Conservation (phyloP, 2,797 vertebrate species). For the Florisuga fusca region DNA sequence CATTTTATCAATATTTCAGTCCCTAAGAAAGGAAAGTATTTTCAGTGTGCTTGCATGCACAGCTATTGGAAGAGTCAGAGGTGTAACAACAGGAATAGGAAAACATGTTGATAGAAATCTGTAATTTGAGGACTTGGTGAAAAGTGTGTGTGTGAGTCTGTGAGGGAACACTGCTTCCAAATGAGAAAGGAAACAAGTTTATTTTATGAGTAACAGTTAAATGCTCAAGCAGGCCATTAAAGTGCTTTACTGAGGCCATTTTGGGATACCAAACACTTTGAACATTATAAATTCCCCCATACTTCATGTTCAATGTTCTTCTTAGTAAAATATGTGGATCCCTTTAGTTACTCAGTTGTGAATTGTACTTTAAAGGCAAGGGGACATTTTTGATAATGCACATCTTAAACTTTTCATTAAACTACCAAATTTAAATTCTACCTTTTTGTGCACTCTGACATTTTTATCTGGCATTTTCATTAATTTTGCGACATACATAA, state of each 20-base stretch:
- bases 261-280: constrained; percentile 63
- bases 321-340: constrained; percentile 76
- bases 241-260: constrained; percentile 53
- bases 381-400: constrained; percentile 79
- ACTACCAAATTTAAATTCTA: constrained; percentile 86
- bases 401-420: constrained; percentile 86
- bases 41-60: background rate
- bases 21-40: background rate
- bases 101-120: background rate
- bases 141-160: fast-evolving
- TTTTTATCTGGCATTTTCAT: constrained; percentile 93
- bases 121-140: background rate
- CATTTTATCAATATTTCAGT: constrained; percentile 4
- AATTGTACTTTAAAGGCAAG: constrained; percentile 75
- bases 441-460: constrained; percentile 89
- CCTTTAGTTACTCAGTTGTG: constrained; percentile 71
- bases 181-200: constrained; percentile 39
- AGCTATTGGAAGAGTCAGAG: background rate
- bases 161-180: background rate
- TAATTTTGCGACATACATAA: constrained; percentile 89
- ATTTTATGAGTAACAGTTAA: constrained; percentile 42
- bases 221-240: constrained; percentile 29
- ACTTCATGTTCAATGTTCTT: constrained; percentile 74
- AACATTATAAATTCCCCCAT: constrained; percentile 55
- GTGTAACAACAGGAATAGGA: background rate